A percentile compares a stretch with the other conserved stretches of the same genome.
phyloP scores from a whole-genome alignment of 2,113 vertebrate species.

The Sphaerodactylus townsendi region DNA sequence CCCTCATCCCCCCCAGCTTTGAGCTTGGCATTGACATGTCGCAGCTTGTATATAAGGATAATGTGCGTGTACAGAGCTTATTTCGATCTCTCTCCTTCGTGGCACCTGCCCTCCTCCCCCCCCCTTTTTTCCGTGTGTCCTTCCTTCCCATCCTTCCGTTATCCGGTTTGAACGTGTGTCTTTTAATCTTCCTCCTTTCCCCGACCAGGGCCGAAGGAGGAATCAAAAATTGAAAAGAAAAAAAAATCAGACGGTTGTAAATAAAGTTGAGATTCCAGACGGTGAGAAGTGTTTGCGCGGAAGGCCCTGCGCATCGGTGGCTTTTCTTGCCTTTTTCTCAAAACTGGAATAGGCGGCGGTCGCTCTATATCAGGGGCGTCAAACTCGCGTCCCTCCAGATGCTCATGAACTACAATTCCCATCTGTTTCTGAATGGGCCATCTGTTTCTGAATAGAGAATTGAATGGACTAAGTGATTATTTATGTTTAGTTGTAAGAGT shows the following conservation, averaged over 20 bases:
- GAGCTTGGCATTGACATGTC: neutral
- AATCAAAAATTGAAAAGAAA: neutral
- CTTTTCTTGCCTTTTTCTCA: neutral
- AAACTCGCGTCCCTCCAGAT: no score
- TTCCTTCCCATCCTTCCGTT: neutral
- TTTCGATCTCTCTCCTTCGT: neutral
- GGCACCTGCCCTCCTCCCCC: neutral
- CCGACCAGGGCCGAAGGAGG: neutral
- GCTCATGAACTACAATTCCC: no score
- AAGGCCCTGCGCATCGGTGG: neutral
- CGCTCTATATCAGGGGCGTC: no score
- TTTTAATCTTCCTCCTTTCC: neutral
- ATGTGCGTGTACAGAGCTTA: constrained; percentile 14
- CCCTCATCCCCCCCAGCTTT: constrained; percentile 11
- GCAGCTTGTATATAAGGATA: constrained; percentile 24
- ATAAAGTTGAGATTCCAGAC: constrained; percentile 8
- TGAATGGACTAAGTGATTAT: no score
- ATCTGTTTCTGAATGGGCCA: no score
- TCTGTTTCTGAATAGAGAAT: no score
- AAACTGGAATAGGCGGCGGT: no score
- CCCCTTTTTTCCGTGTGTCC: neutral
- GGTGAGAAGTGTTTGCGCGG: neutral
- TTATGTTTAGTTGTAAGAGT: no score
- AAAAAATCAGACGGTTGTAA: constrained; percentile 17
- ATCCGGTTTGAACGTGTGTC: neutral